These are phyloP conservation scores for Psococerastis gibbosa DNA, from an alignment of 2,888 invertebrate species.

Conservation along the genomic window DNA sequence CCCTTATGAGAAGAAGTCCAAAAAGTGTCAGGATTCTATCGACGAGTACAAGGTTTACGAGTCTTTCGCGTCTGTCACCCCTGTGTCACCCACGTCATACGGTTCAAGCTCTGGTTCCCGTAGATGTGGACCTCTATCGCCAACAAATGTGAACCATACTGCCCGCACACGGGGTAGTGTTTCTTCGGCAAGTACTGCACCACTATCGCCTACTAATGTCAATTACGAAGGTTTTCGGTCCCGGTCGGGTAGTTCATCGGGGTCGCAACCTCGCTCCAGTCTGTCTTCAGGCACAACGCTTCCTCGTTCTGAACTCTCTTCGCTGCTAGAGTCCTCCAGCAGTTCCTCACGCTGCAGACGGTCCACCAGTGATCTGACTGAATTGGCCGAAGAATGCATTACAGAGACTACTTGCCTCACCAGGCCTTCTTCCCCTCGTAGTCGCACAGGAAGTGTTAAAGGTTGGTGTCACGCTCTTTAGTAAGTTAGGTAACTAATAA, in stretches of 20 bases:
- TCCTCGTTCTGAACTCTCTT: slow-evolving; percentile 7
- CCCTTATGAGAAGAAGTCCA: slow-evolving; percentile 3
- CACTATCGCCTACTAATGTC: slow-evolving; percentile 6
- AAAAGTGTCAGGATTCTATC: slow-evolving; percentile 2
- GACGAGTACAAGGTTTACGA: slow-evolving; percentile 9
- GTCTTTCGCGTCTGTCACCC: neutral
- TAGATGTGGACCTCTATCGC: neutral
- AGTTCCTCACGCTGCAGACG: slow-evolving; percentile 30
- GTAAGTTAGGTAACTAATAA: too few relatives aligned
- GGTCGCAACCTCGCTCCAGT: neutral
- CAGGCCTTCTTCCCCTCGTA: slow-evolving; percentile 39
- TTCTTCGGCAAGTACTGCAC: neutral
- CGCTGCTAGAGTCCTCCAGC: neutral
- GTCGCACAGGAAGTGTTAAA: slow-evolving; percentile 29
- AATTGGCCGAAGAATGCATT: slow-evolving; percentile 32
- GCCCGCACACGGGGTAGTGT: neutral
- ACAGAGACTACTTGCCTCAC: slow-evolving; percentile 38
- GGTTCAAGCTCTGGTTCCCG: too few relatives aligned
- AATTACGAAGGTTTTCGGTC: slow-evolving; percentile 1
- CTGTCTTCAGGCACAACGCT: neutral
- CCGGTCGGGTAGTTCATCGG: neutral
- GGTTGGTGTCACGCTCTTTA: too few relatives aligned
- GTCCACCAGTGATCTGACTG: slow-evolving; percentile 59
- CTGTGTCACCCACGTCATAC: slow-evolving; percentile 6
- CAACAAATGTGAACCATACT: neutral